Evolutionary conservation across 1,140 invertebrate genomes (phyloP), one percentile per base, ranked within the genome.

Genomic region (Venustaconcha ellipsiformis): DNA sequence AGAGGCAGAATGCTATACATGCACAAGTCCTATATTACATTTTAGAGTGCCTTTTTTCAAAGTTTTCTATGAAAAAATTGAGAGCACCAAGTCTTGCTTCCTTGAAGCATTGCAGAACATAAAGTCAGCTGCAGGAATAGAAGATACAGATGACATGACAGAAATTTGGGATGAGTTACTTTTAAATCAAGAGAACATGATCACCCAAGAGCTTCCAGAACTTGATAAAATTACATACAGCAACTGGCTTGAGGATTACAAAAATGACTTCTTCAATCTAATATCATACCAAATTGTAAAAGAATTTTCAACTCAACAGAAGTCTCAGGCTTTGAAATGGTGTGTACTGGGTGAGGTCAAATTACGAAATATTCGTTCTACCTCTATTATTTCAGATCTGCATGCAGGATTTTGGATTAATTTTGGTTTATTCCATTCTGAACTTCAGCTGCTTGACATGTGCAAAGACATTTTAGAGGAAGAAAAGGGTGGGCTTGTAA

Each of bases 1-100:
- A 23, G 75, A 70, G 56, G 69, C 75, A 20, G 75, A 77, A 60
- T 67, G 75, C 68, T 77, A 60, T 58, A n/a, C 14, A 12, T 77
- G 75, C 67, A 5, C n/a, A 2, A 72, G 58, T 55, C 69, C 75
- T 37, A 70, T 72, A 20, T 3, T 77, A 6, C 17, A n/a, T 0
- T 66, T 77, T 15, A 59, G 23, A 48, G 66, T 70, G 63, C 75
- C 75, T 59, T 67, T 72, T 60, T 60, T 56, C 60, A 65, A 57
- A 30, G 14, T 60, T 15, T 55, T 77, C 12, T 77, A 48, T 62
- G 59, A 72, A 37, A 23, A 57, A 14, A 62, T 72, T 67, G 75
- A 77, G 55, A 56, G 20, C 26, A 77, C 64, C 6, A 71, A 72
- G 37, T 58, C 37, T 71, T 17, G n/a, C 14, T 77, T 77, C 68